Evolutionary conservation across 1,140 invertebrate species (phyloP).

Genomic region (Drosophila miranda): DNA sequence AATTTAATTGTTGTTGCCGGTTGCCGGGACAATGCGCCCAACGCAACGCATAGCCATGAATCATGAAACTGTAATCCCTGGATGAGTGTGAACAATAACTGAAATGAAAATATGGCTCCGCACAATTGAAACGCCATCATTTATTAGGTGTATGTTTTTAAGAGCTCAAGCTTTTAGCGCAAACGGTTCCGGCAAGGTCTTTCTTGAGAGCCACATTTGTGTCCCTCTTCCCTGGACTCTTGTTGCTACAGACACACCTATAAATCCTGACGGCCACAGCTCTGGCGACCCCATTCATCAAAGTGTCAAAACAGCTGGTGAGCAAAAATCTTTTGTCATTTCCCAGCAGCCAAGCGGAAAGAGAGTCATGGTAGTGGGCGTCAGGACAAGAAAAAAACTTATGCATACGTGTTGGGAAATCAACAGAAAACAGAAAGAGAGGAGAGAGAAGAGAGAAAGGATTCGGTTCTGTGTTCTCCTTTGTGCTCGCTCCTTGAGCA

Average conservation of each 20-base stretch:
- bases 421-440: constrained; percentile 27
- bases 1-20: constrained; percentile 39
- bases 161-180: too few species aligned
- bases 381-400: constrained; percentile 44
- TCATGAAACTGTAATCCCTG: constrained; percentile 21
- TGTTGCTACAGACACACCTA: neutral
- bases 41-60: constrained; percentile 12
- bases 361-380: neutral
- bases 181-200: too few species aligned
- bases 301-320: constrained; percentile 64
- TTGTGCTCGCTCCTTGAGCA: constrained; percentile 47
- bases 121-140: neutral
- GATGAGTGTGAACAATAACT: constrained; percentile 27
- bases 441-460: constrained; percentile 4
- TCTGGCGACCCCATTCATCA: constrained; percentile 68
- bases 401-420: constrained; percentile 49
- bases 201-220: constrained; percentile 22
- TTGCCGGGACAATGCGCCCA: constrained; percentile 29
- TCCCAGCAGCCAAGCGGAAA: constrained; percentile 38
- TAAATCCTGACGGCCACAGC: constrained; percentile 38
- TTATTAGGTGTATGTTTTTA: too few species aligned
- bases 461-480: constrained; percentile 6
- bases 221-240: constrained; percentile 14
- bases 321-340: constrained; percentile 67
- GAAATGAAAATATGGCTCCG: constrained; percentile 5